These are phyloP conservation scores for Orbicella faveolata DNA, from an alignment of 64 coral and sea anemone species.

Conservation along the genomic window DNA sequence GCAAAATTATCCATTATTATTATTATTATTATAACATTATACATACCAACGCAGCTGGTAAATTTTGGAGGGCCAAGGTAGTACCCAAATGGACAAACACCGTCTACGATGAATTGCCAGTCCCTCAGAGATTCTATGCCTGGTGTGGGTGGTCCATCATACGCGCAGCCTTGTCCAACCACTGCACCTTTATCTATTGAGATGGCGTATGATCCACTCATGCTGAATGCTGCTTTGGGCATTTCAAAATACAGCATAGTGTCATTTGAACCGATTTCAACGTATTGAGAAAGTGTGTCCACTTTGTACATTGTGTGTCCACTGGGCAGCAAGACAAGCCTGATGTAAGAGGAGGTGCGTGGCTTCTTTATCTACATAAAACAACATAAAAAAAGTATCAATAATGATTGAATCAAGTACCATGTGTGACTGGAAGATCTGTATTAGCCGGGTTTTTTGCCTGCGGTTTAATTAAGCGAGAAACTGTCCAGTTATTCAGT, in stretches of 20 bases:
- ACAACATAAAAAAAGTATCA: not conserved
- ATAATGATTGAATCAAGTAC: no score
- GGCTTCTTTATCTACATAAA: slow-evolving; percentile 19
- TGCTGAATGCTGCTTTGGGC: slow-evolving; percentile 4
- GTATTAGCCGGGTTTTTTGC: no score
- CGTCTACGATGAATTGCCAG: not conserved
- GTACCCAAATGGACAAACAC: slow-evolving; percentile 12
- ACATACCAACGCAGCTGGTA: slow-evolving; percentile 10
- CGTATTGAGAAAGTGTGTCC: not conserved
- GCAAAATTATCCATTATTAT: no score
- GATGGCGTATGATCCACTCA: slow-evolving; percentile 23
- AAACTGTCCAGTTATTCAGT: no score
- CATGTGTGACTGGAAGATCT: no score
- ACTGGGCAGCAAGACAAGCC: not conserved
- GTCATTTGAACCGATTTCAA: not conserved
- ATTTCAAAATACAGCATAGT: not conserved
- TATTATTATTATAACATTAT: not conserved
- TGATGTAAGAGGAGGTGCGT: slow-evolving; percentile 1
- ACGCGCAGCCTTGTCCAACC: slow-evolving; percentile 7
- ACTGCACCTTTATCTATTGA: slow-evolving; percentile 22
- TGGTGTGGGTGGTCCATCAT: slow-evolving; percentile 21
- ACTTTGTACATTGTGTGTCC: slow-evolving; percentile 10
- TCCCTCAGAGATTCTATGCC: not conserved
- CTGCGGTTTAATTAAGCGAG: no score
- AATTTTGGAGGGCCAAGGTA: not conserved